Base-by-base conservation (phyloP, 2,113 vertebrate species). In the Tachycineta bicolor region DNA sequence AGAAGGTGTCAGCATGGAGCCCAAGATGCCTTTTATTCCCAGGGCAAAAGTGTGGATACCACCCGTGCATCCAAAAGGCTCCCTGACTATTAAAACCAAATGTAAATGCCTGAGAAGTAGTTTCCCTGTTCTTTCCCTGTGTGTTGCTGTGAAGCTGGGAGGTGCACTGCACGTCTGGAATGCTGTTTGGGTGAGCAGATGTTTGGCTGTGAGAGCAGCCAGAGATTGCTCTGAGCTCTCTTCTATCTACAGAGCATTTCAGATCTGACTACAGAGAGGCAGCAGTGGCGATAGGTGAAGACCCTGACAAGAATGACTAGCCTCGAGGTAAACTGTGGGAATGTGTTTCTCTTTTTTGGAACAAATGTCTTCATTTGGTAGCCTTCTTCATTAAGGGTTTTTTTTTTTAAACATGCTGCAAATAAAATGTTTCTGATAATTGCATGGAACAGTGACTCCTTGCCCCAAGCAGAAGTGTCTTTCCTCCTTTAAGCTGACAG, bases 111-210 rank as follows among this genome's bases (percentile, higher is more conserved):
- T 80, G 58, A 84, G 53, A 82, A 95, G 89, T 24, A 49, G 49
- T 62, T 93, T 64, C 16, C 12, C 7, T 1, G 3, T 59, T 67
- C 80, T 60, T 37, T 76, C 28, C 13, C 53, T 67, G 65, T 6
- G 37, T 55, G 56, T 12, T 91, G 79, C 68, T 88, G 93, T 34
- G 80, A 89, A 65, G 86, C 53, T 60, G 59, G 77, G 81, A 96
- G 78, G 89, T 90, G 89, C 59, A 31, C 83, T 14, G 4, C 67
- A 18, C 0, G 46, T 70, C 89, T 77, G 95, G 96, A 94, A 92
- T 89, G 93, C 88, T 92, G 80, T 89, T 92, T 78, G 92, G 70
- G 53, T 69, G 93, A 93, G 92, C 91, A 94, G 89, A 94, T 88
- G 77, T 85, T 89, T 70, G 74, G 67, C 92, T 79, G 49, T 37